phyloP scores from a whole-genome alignment of 2,888 invertebrate genomes.

The Balanococcus diminutus region DNA sequence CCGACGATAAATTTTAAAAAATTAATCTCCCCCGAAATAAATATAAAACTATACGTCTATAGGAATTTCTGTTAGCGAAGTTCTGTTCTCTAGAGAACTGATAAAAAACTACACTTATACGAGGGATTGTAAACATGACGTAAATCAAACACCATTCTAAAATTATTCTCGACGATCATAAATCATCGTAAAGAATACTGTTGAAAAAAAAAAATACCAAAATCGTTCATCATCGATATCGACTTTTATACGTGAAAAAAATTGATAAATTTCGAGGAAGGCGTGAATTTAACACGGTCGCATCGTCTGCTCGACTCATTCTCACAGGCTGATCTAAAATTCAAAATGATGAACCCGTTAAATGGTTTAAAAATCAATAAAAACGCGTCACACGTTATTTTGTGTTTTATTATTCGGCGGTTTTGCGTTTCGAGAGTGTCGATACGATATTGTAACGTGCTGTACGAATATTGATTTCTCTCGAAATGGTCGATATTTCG shows the following conservation, averaged over 20 bases:
- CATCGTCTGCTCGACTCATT: neutral
- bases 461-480: conserved; percentile 42
- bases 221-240: neutral
- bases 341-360: conserved; percentile 28
- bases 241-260: neutral
- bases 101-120: neutral
- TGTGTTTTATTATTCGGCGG: conserved; percentile 30
- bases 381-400: conserved; percentile 45
- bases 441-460: conserved; percentile 45
- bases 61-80: neutral
- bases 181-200: neutral
- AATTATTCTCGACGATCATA: neutral
- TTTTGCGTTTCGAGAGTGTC: conserved; percentile 41
- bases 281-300: neutral
- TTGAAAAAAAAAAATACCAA: neutral
- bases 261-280: neutral
- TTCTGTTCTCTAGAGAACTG: neutral
- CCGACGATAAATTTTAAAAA: neutral
- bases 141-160: neutral
- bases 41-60: neutral
- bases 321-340: conserved; percentile 6
- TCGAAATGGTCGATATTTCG: conserved; percentile 49
- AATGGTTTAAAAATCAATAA: conserved; percentile 48
- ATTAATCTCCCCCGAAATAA: neutral
- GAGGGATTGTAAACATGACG: neutral